Evolutionary conservation across 2,797 vertebrate genomes (phyloP).

Genomic region (Dendrocincla tyrannina): DNA sequence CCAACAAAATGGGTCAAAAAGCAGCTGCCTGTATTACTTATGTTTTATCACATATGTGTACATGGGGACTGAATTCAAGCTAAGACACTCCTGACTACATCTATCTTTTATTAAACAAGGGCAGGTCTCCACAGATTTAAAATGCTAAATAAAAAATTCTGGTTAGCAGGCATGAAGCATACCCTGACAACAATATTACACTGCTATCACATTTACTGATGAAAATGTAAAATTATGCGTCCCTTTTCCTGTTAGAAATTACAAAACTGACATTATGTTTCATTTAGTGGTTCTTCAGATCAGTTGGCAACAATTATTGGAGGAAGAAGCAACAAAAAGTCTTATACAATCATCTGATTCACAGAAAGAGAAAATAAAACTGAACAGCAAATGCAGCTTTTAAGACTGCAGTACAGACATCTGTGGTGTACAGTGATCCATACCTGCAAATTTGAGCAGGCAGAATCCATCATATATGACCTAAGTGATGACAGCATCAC

Average conservation of each 20-base stretch:
- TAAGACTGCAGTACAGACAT: neutral
- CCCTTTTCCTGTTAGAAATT: neutral
- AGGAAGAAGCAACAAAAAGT: neutral
- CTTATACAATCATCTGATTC: neutral
- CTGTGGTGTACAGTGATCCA: neutral
- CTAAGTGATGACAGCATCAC: fast-evolving
- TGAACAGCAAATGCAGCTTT: neutral
- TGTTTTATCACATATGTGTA: neutral
- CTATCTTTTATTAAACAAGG: neutral
- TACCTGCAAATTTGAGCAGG: neutral
- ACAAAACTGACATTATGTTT: neutral
- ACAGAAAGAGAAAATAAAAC: neutral
- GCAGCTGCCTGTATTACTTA: neutral
- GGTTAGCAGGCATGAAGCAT: neutral
- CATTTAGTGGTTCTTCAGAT: neutral
- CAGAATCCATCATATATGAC: neutral
- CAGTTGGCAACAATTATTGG: neutral
- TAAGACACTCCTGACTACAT: neutral
- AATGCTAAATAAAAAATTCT: neutral
- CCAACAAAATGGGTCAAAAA: neutral
- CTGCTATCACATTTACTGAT: neutral
- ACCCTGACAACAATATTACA: fast-evolving
- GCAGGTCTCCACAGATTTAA: neutral
- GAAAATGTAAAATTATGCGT: neutral
- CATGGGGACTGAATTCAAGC: neutral